Conservation (phyloP, 2,888 invertebrate genomes). For the Chesias legatella region DNA sequence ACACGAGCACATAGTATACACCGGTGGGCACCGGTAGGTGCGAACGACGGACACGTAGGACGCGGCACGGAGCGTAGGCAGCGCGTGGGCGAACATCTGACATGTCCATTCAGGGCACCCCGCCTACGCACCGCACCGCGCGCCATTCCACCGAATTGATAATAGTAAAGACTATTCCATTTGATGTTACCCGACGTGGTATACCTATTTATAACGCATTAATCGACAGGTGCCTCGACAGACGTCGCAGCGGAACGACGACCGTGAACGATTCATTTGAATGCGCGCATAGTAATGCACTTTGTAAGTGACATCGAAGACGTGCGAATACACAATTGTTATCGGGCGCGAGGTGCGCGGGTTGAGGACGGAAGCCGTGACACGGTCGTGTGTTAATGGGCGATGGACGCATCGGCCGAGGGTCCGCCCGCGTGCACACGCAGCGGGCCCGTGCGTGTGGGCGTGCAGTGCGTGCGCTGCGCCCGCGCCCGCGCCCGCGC, state of each 20-base stretch:
- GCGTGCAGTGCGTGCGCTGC: slow-evolving; percentile 60
- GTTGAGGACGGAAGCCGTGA: slow-evolving; percentile 67
- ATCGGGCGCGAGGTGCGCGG: slow-evolving; percentile 47
- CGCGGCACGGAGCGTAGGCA: slow-evolving; percentile 29
- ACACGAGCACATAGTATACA: slow-evolving; percentile 7
- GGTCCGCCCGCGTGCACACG: slow-evolving; percentile 18
- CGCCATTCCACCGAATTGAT: slow-evolving; percentile 52
- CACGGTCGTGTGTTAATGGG: slow-evolving; percentile 60
- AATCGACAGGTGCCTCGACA: slow-evolving; percentile 27
- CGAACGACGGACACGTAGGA: slow-evolving; percentile 2
- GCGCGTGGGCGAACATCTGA: slow-evolving; percentile 49
- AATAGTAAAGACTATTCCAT: slow-evolving; percentile 50
- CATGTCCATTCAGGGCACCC: slow-evolving; percentile 67
- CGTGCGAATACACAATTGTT: slow-evolving; percentile 66
- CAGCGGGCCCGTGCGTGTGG: slow-evolving; percentile 50
- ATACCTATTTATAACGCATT: slow-evolving; percentile 19
- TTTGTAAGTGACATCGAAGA: slow-evolving; percentile 42
- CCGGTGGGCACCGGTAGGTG: slow-evolving; percentile 33
- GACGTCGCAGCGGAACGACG: slow-evolving; percentile 30
- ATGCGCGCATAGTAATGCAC: slow-evolving; percentile 42
- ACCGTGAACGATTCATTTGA: slow-evolving; percentile 34
- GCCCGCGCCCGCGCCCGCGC: slow-evolving; percentile 69
- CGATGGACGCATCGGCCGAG: slow-evolving; percentile 6
- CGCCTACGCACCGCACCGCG: slow-evolving; percentile 48
- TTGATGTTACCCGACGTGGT: slow-evolving; percentile 40